Evolutionary conservation across 2,797 vertebrate genomes (phyloP), one percentile per base, ranked within the genome.

Genomic region (Astyanax mexicanus): DNA sequence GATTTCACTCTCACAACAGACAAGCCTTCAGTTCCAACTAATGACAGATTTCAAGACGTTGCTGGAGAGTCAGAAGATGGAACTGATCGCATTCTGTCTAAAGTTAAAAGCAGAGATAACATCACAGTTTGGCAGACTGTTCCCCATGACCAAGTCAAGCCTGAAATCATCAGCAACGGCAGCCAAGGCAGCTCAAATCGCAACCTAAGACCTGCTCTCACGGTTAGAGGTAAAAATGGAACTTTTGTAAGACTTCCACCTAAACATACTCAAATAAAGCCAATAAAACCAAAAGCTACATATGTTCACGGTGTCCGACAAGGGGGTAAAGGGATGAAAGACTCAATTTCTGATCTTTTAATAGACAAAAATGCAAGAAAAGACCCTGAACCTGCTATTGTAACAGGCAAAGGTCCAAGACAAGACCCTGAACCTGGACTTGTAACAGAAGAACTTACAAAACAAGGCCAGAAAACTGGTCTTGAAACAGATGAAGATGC

Each of bases 171-270:
- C n/a, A n/a, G 3, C 68, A 27, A 3, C 8, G 8, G 21, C 9
- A 77, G 66, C 54, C 58, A 67, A 75, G 58, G 17, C 9, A 17
- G 42, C 35, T 61, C 60, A 57, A 74, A 37, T 12, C 58, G 52
- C 69, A 44, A 44, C 23, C 57, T 75, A 11, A 85, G 70, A 75
- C 84, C 80, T 11, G 68, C 19, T 29, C 25, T 32, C 15, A 8
- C 13, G 69, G 40, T 69, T 64, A 88, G 66, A 51, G 83, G n/a
- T 69, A 73, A 58, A 44, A 72, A 78, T 7, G 21, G 54, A 44
- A 19, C 64, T n/a, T 73, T 15, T 61, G 29, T 37, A 3, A 25
- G 47, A 40, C 35, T 58, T n/a, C 27, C 27, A 17, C 78, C 29
- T 13, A 68, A 66, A 6, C 55, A 57, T 55, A 70, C 73, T 23